Evolutionary conservation across 2,113 vertebrate species (phyloP), one percentile per base, ranked within the genome.

Genomic region (Epinephelus cyanopodus): DNA sequence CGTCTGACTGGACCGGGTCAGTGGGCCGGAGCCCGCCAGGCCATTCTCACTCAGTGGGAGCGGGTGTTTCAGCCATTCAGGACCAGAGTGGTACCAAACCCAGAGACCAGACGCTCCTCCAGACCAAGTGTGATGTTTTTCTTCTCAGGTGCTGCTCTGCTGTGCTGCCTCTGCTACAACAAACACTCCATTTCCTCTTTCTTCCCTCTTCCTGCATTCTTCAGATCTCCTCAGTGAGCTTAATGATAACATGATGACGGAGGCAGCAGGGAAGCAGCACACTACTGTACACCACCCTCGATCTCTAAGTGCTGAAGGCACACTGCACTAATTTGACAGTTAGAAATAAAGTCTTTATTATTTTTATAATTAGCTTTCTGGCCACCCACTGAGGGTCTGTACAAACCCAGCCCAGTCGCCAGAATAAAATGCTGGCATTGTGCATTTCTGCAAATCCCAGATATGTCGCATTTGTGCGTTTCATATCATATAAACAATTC

Each of bases 21-120:
- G 27, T 99, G 97, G 97, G 77, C 70, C 0, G 96, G 96, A 70
- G 98, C 98, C 86, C 96, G 96, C 52, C 88, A 90, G 0, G 95
- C 96, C 82, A 97, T 99, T 85, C 84, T 97, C 69, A 97, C 95
- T 0, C 97, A 97, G 72, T 97, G 97, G 97, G 95, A 96, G 37
- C 90, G 97, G 23, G 93, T 95, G 0, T 3, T 95, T 74, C 94
- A 94, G 72, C 97, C 97, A 14, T 68, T 98, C 85, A 96, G 92
- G 61, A 97, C 95, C 1, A 95, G 96, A 19, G 60, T 77, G 65
- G 60, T 76, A 23, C 81, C 89, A 69, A 93, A 89, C 81, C 83
- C 92, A 2, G 81, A 92, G 56, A 47, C 77, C 0, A 2, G 27
- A 2, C 2, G 72, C 52, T 76, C 72, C 0, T 77, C 77, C 29